These are phyloP conservation scores for Channa striata DNA, from an alignment of 2,797 vertebrate species.

Conservation along the genomic window DNA sequence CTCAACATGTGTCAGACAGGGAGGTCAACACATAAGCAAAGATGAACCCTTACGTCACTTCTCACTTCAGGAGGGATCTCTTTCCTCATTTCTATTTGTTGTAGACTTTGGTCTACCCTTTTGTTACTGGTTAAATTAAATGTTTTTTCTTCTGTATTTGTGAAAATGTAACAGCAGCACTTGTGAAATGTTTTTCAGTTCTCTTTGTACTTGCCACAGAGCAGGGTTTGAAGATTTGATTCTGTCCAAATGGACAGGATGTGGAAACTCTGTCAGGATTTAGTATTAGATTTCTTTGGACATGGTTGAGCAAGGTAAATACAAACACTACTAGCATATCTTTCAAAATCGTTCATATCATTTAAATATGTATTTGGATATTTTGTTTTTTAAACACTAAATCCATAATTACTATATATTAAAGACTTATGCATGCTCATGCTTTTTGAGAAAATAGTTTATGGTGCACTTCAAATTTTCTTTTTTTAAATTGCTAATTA, in stretches of 20 bases:
- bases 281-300: conserved; percentile 28
- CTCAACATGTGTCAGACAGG: conserved; percentile 55
- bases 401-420: not conserved
- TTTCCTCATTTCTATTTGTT: conserved; percentile 80
- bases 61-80: conserved; percentile 79
- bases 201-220: conserved; percentile 9
- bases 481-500: not conserved
- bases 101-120: conserved; percentile 45
- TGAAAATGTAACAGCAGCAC: conserved; percentile 20
- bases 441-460: conserved; percentile 2
- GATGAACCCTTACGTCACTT: conserved; percentile 80
- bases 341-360: conserved; percentile 1
- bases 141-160: conserved; percentile 27
- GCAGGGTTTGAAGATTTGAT: conserved; percentile 20
- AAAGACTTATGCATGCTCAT: not conserved
- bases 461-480: not conserved
- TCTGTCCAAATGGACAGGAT: conserved; percentile 39
- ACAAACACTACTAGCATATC: conserved; percentile 4
- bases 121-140: conserved; percentile 38
- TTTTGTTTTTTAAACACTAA: conserved; percentile 13
- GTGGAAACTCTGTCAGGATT: conserved; percentile 33
- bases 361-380: conserved; percentile 22
- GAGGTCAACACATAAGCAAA: conserved; percentile 53
- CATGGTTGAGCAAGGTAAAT: conserved; percentile 62
- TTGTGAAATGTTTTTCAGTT: conserved; percentile 30